phyloP scores from a whole-genome alignment of 2,113 vertebrate species.

The Colinus virginianus region DNA sequence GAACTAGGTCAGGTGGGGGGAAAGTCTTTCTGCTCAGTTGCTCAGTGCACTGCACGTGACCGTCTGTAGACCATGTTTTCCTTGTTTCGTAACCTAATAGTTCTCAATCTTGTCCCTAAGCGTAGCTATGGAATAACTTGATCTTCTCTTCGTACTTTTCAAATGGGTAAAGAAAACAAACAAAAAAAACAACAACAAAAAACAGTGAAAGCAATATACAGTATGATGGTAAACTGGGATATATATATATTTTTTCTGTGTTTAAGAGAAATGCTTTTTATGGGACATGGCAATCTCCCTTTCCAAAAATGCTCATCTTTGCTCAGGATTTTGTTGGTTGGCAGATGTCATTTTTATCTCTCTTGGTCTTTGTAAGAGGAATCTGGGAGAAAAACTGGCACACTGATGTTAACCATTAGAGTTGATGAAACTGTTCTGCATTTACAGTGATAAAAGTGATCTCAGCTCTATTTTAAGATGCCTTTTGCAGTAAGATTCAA shows the following conservation, averaged over 20 bases:
- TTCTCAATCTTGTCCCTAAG: not conserved
- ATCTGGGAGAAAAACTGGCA: not conserved
- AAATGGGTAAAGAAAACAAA: not conserved
- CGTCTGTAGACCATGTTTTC: not conserved
- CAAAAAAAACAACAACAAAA: not conserved
- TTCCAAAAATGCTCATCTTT: not conserved
- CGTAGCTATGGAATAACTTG: not conserved
- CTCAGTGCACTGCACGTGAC: not conserved
- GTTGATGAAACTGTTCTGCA: not conserved
- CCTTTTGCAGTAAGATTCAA: not conserved
- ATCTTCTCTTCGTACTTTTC: not conserved
- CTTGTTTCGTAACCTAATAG: not conserved
- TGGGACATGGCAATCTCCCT: not conserved
- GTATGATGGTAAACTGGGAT: rapidly evolving
- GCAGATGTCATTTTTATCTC: rapidly evolving
- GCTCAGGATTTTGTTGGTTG: not conserved
- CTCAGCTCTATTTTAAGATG: conserved; percentile 39
- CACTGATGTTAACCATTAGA: not conserved
- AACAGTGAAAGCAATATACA: not conserved
- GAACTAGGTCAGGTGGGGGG: conserved; percentile 55
- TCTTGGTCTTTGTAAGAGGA: not conserved
- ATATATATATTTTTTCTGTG: not conserved
- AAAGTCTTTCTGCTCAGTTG: not conserved
- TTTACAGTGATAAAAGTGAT: not conserved
- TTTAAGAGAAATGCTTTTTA: not conserved